A percentile compares a stretch with the other conserved stretches of the same genome.
Evolutionary conservation across 2,888 invertebrate species (phyloP).

Genomic region (Escarpia spicata): DNA sequence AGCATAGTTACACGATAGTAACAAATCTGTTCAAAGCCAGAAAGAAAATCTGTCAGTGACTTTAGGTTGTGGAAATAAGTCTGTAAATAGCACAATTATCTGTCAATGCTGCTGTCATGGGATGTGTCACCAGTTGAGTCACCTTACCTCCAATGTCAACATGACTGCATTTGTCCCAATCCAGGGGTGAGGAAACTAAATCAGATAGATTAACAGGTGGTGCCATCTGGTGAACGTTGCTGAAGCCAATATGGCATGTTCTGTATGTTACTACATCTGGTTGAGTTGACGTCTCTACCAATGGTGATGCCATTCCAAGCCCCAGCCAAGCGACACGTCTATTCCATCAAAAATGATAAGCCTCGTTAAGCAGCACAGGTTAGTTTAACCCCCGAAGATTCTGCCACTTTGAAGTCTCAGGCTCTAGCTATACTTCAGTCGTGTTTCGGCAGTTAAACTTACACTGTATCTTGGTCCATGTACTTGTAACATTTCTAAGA

Average conservation of each 20-base stretch:
- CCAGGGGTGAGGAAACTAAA: neutral
- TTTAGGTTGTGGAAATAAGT: neutral
- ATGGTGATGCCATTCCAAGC: slow-evolving; percentile 1
- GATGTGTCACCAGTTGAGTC: neutral
- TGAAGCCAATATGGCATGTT: neutral
- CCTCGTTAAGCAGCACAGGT: slow-evolving; percentile 10
- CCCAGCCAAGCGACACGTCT: neutral
- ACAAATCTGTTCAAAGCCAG: neutral
- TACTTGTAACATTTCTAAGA: neutral
- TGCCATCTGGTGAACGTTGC: neutral
- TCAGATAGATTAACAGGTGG: neutral
- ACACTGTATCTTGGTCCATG: neutral
- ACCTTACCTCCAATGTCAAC: neutral
- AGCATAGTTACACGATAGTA: no score
- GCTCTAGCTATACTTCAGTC: neutral
- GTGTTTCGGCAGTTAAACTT: slow-evolving; percentile 3
- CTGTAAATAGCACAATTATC: neutral
- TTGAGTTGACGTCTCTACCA: neutral
- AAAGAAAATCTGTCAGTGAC: neutral
- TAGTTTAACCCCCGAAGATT: neutral
- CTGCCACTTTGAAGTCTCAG: neutral
- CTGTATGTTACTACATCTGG: neutral
- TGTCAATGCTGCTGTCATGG: neutral
- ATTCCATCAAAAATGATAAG: neutral
- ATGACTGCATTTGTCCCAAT: neutral